Base-by-base conservation (phyloP, 2,888 invertebrate species). In the Lobophora halterata region DNA sequence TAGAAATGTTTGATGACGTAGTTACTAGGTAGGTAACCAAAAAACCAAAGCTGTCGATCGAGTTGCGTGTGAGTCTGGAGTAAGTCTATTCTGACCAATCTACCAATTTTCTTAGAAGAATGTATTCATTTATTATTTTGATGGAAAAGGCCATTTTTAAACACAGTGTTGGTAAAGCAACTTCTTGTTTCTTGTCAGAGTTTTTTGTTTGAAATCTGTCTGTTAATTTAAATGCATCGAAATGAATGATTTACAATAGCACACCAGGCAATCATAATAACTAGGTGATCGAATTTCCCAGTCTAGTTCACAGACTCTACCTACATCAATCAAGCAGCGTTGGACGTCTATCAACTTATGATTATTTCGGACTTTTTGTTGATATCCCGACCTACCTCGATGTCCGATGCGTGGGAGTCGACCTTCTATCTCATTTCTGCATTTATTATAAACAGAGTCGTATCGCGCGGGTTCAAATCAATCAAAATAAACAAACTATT, bases 371-470 rank as follows among this genome's bases (percentile, higher is more conserved):
- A 69, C n/a, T n/a, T n/a, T 71, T 71, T 73, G 72, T 71, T 72
- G 65, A 62, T 59, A 65, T 69, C 69, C 75, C 71, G 81, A 83
- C 82, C 82, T 81, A 82, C 82, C 80, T 80, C 75, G 76, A 71
- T 52, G 74, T 59, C 51, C 46, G 61, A 53, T 58, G 71, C 71
- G 74, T 75, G 69, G 73, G 72, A 61, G 54, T 61, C 57, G 72
- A 60, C 75, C 73, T 75, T 77, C 71, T 66, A 71, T 78, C 72
- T 71, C 70, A 71, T 74, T n/a, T 74, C 73, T 75, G 74, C 67
- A 68, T 54, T 71, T 76, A n/a, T n/a, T n/a, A 79, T 81, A 72
- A 79, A 81, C 81, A 79, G 60, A 68, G 57, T 72, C n/a, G n/a
- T 75, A 76, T 78, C 71, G 65, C 60, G 59, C 52, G 51, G 41